A percentile compares a stretch with the other conserved stretches of the same genome.
Conservation (phyloP, 1,140 invertebrate genomes). For the Apolygus lucorum region DNA sequence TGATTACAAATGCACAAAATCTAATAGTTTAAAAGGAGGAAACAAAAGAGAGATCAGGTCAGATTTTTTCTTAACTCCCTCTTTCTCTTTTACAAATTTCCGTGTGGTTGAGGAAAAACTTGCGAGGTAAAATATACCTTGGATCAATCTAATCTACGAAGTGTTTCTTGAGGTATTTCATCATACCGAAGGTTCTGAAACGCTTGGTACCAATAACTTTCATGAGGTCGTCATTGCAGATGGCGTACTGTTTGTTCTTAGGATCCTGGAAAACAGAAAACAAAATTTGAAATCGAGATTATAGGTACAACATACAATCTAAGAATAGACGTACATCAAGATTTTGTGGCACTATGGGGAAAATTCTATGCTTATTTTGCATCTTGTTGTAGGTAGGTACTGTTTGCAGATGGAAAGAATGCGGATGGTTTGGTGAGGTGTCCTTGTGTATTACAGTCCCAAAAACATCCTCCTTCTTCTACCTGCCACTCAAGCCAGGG, state of each 20-base stretch:
- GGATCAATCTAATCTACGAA: constrained; percentile 47
- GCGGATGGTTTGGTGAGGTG: too few species aligned
- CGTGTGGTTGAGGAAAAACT: neutral
- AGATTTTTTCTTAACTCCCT: neutral
- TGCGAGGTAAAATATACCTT: neutral
- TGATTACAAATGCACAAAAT: neutral
- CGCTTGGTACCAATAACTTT: constrained; percentile 81
- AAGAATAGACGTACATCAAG: too few species aligned
- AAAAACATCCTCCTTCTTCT: too few species aligned
- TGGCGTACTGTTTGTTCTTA: constrained; percentile 87
- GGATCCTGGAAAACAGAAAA: constrained; percentile 60
- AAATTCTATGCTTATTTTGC: too few species aligned
- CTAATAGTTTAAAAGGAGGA: neutral
- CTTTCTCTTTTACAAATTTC: neutral
- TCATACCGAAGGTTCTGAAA: constrained; percentile 88
- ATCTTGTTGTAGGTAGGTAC: too few species aligned
- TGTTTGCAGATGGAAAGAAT: too few species aligned
- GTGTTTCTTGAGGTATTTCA: constrained; percentile 88
- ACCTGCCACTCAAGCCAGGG: too few species aligned
- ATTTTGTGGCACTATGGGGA: too few species aligned
- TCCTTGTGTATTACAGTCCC: too few species aligned
- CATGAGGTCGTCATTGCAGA: constrained; percentile 82
- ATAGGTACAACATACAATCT: too few species aligned
- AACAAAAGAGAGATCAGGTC: too few species aligned
- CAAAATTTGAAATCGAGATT: too few species aligned